These are phyloP conservation scores for Papilio glaucus DNA, from an alignment of 1,140 invertebrate genomes.

Conservation along the genomic window DNA sequence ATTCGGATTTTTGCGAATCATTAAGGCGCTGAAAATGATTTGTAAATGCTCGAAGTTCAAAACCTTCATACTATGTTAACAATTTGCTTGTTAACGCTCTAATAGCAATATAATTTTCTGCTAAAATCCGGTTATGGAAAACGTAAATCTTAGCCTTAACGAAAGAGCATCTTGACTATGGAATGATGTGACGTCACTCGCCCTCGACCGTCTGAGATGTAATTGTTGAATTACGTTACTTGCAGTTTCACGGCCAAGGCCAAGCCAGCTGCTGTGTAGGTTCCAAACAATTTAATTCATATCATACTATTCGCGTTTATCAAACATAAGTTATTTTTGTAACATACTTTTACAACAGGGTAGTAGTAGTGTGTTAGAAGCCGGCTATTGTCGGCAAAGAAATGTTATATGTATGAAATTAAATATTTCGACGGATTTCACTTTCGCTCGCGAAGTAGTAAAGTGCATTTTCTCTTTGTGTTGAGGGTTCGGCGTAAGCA, in stretches of 20 bases:
- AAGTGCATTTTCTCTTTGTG: constrained; percentile 8
- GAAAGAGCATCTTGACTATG: constrained; percentile 11
- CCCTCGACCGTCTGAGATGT: constrained; percentile 65
- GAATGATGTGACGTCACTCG: constrained; percentile 43
- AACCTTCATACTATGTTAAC: not conserved
- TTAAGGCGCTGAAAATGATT: no score
- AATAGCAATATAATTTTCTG: not conserved
- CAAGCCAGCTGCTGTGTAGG: constrained; percentile 55
- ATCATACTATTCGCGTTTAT: not conserved
- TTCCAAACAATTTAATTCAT: not conserved
- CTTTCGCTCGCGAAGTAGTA: not conserved
- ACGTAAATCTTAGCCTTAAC: not conserved
- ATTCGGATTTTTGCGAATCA: no score
- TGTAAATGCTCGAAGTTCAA: no score
- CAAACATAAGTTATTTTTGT: not conserved
- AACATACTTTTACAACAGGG: not conserved
- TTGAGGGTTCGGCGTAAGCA: constrained; percentile 49
- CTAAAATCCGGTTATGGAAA: not conserved
- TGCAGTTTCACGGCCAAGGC: constrained; percentile 77
- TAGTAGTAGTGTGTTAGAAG: no score
- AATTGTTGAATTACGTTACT: constrained; percentile 72
- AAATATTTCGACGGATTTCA: not conserved
- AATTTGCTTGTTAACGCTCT: not conserved
- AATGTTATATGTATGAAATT: no score
- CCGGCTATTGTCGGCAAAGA: no score